These are phyloP conservation scores for Drosophila quasianomalipes DNA, from an alignment of 2,888 invertebrate species.

Conservation along the genomic window DNA sequence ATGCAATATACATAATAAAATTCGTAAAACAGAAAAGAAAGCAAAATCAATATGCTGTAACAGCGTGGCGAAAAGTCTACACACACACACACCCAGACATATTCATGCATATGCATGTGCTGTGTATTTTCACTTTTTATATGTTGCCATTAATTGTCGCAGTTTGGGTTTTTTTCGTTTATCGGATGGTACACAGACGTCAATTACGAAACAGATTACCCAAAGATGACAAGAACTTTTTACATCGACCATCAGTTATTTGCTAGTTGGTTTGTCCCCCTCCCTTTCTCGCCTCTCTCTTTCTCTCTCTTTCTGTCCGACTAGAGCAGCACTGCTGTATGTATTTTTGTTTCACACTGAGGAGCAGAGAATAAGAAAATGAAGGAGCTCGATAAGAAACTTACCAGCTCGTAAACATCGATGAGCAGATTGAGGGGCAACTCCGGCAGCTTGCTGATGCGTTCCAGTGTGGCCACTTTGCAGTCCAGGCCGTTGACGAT, in stretches of 20 bases:
- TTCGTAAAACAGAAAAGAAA: slow-evolving; percentile 6
- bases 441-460: slow-evolving; percentile 81
- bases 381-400: slow-evolving; percentile 39
- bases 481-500: slow-evolving; percentile 82
- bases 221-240: background rate
- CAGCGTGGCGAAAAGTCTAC: slow-evolving; percentile 15
- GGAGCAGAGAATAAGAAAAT: too few species aligned
- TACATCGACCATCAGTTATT: background rate
- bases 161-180: background rate
- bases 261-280: background rate
- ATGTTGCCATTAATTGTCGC: background rate
- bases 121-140: slow-evolving; percentile 42
- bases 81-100: background rate
- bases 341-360: background rate
- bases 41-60: slow-evolving; percentile 23
- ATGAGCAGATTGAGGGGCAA: slow-evolving; percentile 83
- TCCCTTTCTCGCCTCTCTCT: background rate
- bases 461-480: slow-evolving; percentile 80
- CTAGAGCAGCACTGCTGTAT: background rate
- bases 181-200: background rate
- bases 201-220: background rate
- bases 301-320: background rate
- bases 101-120: background rate
- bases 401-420: slow-evolving; percentile 85
- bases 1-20: background rate